These are phyloP conservation scores for Agonum fuliginosum DNA, from an alignment of 2,888 invertebrate species.

Conservation along the genomic window DNA sequence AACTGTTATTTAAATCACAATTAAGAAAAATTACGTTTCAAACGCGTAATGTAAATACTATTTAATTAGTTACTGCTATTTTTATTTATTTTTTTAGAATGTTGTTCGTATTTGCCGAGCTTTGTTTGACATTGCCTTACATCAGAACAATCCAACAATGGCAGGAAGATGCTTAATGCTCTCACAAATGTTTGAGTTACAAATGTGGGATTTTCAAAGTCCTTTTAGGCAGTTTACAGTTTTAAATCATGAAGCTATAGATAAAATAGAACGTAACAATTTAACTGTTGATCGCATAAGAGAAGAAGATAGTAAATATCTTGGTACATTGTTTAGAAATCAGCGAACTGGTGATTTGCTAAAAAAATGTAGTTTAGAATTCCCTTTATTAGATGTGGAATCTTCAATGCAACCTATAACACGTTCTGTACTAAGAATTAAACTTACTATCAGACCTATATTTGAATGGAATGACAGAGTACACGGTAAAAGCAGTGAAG, in stretches of 20 bases:
- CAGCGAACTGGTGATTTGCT: constrained; percentile 82
- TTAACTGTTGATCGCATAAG: constrained; percentile 85
- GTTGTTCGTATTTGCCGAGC: constrained; percentile 93
- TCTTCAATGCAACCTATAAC: constrained; percentile 96
- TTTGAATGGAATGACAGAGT: constrained; percentile 91
- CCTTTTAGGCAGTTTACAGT: constrained; percentile 90
- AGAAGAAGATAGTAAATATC: constrained; percentile 91
- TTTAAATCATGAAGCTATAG: constrained; percentile 84
- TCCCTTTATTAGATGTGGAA: constrained; percentile 90
- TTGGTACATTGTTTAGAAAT: constrained; percentile 87
- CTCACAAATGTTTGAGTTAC: constrained; percentile 94
- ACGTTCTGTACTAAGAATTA: constrained; percentile 89
- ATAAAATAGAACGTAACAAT: constrained; percentile 87
- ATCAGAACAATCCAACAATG: constrained; percentile 92
- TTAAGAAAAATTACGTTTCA: too few relatives aligned
- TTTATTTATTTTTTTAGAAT: constrained; percentile 78
- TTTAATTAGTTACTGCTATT: background rate
- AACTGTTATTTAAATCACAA: too few relatives aligned
- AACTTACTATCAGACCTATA: constrained; percentile 85
- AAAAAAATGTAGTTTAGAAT: constrained; percentile 88
- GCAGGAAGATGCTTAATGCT: constrained; percentile 89
- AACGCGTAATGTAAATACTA: too few relatives aligned
- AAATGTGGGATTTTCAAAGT: constrained; percentile 91
- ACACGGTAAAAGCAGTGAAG: constrained; percentile 90
- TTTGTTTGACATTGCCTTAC: constrained; percentile 93